These are phyloP conservation scores for Podiceps cristatus DNA, from an alignment of 2,113 vertebrate species.

Conservation along the genomic window DNA sequence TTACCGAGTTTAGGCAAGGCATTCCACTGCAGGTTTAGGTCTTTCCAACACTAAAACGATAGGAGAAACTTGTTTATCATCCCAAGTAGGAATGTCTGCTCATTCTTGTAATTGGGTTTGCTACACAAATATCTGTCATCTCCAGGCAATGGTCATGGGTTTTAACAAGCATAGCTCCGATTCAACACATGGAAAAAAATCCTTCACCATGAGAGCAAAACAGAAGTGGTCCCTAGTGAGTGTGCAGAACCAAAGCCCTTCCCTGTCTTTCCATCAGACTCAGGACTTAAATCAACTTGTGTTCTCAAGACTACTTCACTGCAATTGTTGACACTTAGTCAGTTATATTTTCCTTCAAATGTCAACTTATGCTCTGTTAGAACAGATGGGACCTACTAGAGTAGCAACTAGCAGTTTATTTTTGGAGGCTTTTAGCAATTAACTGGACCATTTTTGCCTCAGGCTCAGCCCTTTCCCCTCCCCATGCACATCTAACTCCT, in stretches of 20 bases:
- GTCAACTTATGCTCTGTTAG: not conserved
- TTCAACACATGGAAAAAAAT: not conserved
- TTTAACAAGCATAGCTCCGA: not conserved
- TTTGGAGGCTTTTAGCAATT: not conserved
- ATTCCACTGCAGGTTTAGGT: not conserved
- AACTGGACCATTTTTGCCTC: not conserved
- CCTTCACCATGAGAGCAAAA: not conserved
- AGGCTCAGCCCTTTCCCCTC: not conserved
- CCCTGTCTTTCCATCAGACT: not conserved
- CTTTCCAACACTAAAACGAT: not conserved
- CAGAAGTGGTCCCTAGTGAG: not conserved
- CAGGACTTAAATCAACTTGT: not conserved
- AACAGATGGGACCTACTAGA: not conserved
- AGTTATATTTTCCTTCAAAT: not conserved
- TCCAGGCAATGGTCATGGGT: fast-evolving
- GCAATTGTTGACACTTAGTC: not conserved
- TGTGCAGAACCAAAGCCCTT: not conserved
- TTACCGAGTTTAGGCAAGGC: not conserved
- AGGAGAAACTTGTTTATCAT: not conserved
- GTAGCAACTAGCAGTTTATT: not conserved
- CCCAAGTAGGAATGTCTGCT: not conserved
- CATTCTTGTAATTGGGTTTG: not conserved
- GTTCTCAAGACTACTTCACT: not conserved
- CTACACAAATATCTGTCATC: not conserved
- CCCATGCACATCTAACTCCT: not conserved